phyloP scores from a whole-genome alignment of 2,888 invertebrate species.

The Bombylius discolor region DNA sequence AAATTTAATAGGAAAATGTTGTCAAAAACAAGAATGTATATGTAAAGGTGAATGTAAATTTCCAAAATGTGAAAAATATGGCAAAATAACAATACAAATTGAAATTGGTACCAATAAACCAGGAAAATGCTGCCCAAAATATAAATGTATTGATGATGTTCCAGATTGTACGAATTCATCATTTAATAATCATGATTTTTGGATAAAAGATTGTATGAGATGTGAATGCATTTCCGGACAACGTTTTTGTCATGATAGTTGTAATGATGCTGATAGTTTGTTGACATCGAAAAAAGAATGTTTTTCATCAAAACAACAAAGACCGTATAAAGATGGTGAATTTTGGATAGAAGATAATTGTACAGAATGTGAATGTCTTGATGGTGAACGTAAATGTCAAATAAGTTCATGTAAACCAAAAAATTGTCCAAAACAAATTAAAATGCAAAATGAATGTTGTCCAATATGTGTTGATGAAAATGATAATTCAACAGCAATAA shows the following conservation, averaged over 20 bases:
- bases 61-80: constrained; percentile 16
- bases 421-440: constrained; percentile 7
- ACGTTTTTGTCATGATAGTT: constrained; percentile 4
- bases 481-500: neutral
- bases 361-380: constrained; percentile 20
- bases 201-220: constrained; percentile 20
- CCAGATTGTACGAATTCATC: constrained; percentile 1
- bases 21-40: constrained; percentile 19
- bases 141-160: constrained; percentile 26
- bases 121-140: constrained; percentile 38
- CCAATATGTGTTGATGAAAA: constrained; percentile 9
- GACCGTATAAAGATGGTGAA: neutral
- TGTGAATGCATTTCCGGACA: constrained; percentile 7
- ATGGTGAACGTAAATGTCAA: constrained; percentile 14
- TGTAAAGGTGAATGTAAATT: constrained; percentile 21
- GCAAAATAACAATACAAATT: constrained; percentile 20
- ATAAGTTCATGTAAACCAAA: constrained; percentile 2
- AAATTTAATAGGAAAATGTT: constrained; percentile 18
- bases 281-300: neutral
- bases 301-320: neutral
- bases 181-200: constrained; percentile 20
- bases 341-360: constrained; percentile 13
- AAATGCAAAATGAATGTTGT: constrained; percentile 9
- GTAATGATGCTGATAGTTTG: neutral
- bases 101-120: constrained; percentile 20